Conservation (phyloP, 2,888 invertebrate species). For the Villa cingulata region DNA sequence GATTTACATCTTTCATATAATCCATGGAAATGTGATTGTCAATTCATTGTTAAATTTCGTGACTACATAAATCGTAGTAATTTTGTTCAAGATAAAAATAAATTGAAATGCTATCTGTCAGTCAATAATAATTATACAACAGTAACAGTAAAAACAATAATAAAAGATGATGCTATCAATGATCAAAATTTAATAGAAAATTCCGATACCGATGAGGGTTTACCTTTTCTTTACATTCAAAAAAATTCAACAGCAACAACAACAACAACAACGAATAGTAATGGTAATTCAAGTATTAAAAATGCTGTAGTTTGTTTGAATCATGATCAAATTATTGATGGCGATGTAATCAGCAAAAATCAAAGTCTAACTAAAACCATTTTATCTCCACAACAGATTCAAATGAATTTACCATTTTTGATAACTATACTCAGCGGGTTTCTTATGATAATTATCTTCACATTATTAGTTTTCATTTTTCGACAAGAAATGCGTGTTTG, state of each 20-base stretch:
- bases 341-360: conserved; percentile 43
- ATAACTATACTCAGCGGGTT: conserved; percentile 65
- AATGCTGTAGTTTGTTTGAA: neutral
- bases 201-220: neutral
- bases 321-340: neutral
- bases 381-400: conserved; percentile 38
- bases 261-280: conserved; percentile 11
- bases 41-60: conserved; percentile 63
- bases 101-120: conserved; percentile 52
- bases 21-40: conserved; percentile 81
- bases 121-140: neutral
- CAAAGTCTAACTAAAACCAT: conserved; percentile 40
- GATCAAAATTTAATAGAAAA: neutral
- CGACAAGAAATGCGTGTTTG: conserved; percentile 72
- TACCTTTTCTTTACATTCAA: neutral
- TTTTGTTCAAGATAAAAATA: conserved; percentile 59
- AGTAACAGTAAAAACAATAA: conserved; percentile 1
- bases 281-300: conserved; percentile 14
- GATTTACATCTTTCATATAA: conserved; percentile 63
- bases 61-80: conserved; percentile 66
- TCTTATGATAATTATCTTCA: conserved; percentile 57
- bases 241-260: conserved; percentile 10
- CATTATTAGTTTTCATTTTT: conserved; percentile 67
- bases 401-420: conserved; percentile 68
- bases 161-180: neutral